Percentiles rank a stretch among this genome's conserved stretches.
These are phyloP conservation scores for Drosophila neocordata DNA, from an alignment of 1,140 invertebrate genomes.

Conservation along the genomic window DNA sequence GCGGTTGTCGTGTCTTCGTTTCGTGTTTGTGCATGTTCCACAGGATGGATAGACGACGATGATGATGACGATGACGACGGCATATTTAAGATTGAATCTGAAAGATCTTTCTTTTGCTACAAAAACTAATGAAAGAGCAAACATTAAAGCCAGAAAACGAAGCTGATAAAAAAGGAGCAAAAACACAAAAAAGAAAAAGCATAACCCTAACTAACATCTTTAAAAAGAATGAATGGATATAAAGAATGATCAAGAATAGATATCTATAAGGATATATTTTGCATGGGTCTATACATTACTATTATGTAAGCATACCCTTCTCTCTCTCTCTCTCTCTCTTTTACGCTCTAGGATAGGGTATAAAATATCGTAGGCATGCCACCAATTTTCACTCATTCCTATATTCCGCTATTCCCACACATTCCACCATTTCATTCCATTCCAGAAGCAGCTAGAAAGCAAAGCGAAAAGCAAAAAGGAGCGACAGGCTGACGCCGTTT, in stretches of 20 bases:
- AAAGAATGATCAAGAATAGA: no score
- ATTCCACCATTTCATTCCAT: neutral
- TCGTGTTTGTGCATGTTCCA: constrained; percentile 11
- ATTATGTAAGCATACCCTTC: no score
- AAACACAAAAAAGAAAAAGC: no score
- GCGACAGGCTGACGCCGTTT: constrained; percentile 62
- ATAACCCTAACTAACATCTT: no score
- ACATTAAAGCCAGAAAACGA: no score
- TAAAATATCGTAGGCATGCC: neutral
- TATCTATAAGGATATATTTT: no score
- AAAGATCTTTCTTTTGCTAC: no score
- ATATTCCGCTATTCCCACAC: neutral
- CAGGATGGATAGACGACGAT: neutral
- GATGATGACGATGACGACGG: neutral
- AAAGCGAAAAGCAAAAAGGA: constrained; percentile 24
- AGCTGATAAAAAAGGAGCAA: no score
- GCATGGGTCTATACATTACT: no score
- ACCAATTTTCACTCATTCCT: neutral
- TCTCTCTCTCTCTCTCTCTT: no score
- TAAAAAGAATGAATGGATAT: no score
- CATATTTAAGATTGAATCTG: neutral
- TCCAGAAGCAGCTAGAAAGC: neutral
- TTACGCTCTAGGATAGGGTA: neutral
- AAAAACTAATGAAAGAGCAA: no score
- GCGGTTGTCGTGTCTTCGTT: constrained; percentile 75